A percentile compares a stretch with the other conserved stretches of the same genome.
phyloP scores from a whole-genome alignment of 2,113 vertebrate species.

The Zosterops japonicus region DNA sequence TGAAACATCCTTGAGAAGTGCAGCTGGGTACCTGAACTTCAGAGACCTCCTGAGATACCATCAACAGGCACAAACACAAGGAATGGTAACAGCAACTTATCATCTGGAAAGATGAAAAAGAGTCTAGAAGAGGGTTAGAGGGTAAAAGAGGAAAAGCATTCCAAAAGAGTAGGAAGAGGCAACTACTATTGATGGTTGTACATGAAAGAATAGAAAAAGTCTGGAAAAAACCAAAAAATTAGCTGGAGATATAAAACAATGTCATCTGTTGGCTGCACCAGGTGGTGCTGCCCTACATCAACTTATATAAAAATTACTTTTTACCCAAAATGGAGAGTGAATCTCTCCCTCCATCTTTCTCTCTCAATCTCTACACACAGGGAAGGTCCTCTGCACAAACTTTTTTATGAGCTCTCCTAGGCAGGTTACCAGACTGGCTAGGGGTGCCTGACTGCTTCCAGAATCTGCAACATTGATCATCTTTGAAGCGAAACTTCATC shows the following conservation, averaged over 20 bases:
- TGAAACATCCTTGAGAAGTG: neutral
- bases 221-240: neutral
- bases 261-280: neutral
- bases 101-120: neutral
- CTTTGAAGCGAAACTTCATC: neutral
- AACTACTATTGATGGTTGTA: neutral
- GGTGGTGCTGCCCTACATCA: neutral
- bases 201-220: neutral
- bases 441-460: neutral
- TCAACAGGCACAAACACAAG: neutral
- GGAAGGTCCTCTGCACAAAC: neutral
- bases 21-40: neutral
- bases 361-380: neutral
- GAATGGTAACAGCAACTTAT: neutral
- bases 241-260: neutral
- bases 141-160: neutral
- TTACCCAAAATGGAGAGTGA: neutral
- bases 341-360: neutral
- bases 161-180: neutral
- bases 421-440: neutral
- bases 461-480: accelerated
- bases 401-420: neutral
- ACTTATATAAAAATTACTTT: neutral
- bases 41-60: neutral
- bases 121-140: neutral